Conservation (phyloP, 2,797 vertebrate species). For the Cetoscarus ocellatus region DNA sequence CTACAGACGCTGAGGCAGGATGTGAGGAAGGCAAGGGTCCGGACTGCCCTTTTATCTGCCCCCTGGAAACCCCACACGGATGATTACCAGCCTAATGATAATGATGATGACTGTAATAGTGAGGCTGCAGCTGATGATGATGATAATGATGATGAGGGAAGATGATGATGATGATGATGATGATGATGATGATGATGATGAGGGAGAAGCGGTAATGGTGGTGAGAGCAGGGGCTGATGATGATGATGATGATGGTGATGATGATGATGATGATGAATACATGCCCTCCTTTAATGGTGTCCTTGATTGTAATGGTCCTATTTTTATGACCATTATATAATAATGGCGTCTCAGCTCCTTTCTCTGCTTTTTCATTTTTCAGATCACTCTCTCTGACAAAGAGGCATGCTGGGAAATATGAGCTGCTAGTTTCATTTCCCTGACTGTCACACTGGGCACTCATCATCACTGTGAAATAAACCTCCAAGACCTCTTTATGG, state of each 20-base stretch:
- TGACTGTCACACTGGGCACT: conserved; percentile 30
- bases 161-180: conserved; percentile 83
- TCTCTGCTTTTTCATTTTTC: conserved; percentile 76
- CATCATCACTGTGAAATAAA: conserved; percentile 23
- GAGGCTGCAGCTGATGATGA: conserved; percentile 74
- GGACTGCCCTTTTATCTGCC: conserved; percentile 81
- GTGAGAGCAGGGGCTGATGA: conserved; percentile 64
- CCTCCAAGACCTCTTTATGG: neutral
- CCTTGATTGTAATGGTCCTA: conserved; percentile 86
- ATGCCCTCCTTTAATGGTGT: conserved; percentile 84
- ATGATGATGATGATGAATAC: conserved; percentile 88
- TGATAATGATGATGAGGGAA: conserved; percentile 76
- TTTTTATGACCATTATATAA: conserved; percentile 86
- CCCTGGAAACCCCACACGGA: conserved; percentile 79
- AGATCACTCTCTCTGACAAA: conserved; percentile 73
- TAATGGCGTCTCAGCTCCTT: conserved; percentile 76
- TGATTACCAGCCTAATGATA: conserved; percentile 88
- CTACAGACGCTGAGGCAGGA: conserved; percentile 50
- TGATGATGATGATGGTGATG: conserved; percentile 79
- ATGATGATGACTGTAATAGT: conserved; percentile 89
- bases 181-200: conserved; percentile 75
- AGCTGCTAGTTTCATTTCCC: conserved; percentile 50
- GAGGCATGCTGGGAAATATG: conserved; percentile 63
- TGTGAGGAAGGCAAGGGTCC: conserved; percentile 70
- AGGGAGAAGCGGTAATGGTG: conserved; percentile 71